Percentiles rank a stretch among this genome's conserved stretches.
phyloP scores from a whole-genome alignment of 2,113 vertebrate genomes.

The Bubo scandiacus region DNA sequence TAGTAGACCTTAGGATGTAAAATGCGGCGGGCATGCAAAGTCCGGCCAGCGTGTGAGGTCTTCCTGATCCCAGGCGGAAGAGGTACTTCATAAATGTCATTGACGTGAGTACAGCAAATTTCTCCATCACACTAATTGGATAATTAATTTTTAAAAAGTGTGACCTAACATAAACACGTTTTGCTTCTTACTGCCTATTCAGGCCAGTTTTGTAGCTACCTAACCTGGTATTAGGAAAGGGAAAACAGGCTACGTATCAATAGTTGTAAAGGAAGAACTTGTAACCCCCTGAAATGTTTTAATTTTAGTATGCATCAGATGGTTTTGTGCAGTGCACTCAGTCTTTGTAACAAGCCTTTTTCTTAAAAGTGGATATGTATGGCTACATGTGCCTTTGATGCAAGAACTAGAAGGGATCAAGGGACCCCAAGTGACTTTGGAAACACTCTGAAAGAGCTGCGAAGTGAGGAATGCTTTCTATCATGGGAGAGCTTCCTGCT shows the following conservation, averaged over 20 bases:
- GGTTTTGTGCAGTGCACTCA: neutral
- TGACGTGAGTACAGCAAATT: rapidly evolving
- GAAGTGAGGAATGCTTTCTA: neutral
- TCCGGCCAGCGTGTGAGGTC: rapidly evolving
- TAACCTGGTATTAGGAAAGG: neutral
- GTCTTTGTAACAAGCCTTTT: neutral
- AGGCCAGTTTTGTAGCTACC: neutral
- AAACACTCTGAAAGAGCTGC: neutral
- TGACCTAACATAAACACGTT: neutral
- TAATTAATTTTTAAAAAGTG: neutral
- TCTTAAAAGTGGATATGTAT: neutral
- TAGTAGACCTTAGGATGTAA: neutral
- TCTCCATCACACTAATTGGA: neutral
- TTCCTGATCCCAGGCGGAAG: too few species aligned
- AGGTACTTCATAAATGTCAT: rapidly evolving
- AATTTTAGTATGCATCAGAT: neutral
- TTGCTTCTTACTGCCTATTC: neutral
- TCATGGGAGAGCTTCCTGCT: neutral
- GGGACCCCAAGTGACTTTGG: neutral
- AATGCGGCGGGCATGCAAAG: neutral
- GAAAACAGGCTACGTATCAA: neutral
- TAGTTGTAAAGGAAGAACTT: neutral
- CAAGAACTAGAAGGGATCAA: neutral
- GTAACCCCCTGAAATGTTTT: neutral
- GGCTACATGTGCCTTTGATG: neutral